Evolutionary conservation across 2,797 vertebrate species (phyloP).

Genomic region (Tympanoctomys barrerae): DNA sequence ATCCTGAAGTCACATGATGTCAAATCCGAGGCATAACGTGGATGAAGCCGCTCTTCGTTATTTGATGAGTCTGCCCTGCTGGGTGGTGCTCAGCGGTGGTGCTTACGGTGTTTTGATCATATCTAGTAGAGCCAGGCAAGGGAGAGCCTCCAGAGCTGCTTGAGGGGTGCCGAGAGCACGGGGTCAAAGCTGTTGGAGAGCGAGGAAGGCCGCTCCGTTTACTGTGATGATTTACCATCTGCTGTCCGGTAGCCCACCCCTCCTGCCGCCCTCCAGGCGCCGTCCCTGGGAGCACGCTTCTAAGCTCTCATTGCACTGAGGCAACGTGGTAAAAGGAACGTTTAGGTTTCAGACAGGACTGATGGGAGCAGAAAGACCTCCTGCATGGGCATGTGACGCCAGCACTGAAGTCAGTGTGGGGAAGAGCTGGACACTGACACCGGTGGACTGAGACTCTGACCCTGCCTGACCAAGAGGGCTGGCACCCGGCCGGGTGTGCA

Average conservation of each 20-base stretch:
- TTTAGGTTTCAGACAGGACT: background rate
- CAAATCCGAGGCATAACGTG: background rate
- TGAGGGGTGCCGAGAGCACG: background rate
- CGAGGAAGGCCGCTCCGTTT: background rate
- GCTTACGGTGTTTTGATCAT: background rate
- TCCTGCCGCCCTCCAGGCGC: background rate
- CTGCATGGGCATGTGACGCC: background rate
- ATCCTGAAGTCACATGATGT: background rate
- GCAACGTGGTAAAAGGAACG: background rate
- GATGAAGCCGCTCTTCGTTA: background rate
- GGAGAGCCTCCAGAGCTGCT: background rate
- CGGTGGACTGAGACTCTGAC: background rate
- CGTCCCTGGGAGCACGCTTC: background rate
- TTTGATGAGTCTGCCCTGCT: background rate
- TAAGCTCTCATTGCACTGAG: background rate
- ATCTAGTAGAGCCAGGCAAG: background rate
- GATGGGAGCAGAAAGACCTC: background rate
- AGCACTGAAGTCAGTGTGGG: background rate
- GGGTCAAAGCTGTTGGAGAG: background rate
- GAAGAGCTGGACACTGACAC: background rate
- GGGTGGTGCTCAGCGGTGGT: background rate
- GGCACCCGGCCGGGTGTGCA: background rate
- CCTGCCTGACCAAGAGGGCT: background rate
- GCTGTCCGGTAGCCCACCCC: background rate
- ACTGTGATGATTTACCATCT: background rate